Base-by-base conservation (phyloP, 2,113 vertebrate species). In the Sialia sialis region DNA sequence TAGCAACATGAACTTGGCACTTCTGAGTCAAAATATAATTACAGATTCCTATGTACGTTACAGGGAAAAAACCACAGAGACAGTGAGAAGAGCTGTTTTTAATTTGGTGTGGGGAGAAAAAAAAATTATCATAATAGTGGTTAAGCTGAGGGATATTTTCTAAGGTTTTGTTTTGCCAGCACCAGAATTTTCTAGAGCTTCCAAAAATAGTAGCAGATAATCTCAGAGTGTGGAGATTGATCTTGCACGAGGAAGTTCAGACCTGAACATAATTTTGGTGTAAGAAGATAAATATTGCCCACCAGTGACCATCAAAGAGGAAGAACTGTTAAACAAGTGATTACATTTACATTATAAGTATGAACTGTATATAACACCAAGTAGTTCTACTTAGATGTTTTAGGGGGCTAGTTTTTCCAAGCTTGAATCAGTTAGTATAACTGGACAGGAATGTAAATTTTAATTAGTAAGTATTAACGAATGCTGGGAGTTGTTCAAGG, bases 401-500 rank as follows among this genome's bases (percentile, higher is more conserved):
- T 77, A 43, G 27, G 81, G 12, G 34, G 8, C 1, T 18, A 63
- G 9, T 63, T 84, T 77, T 77, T 70, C 30, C 27, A 77, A 67
- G 36, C 36, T 78, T 84, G 64, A 84, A 77, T 88, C 83, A 5
- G 19, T n/a, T 82, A 75, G 22, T 62, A 56, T 41, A 90, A 48
- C 54, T 51, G 26, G 86, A 54, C 34, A 74, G 32, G n/a, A 89
- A 80, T 70, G 46, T 59, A 81, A 77, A 86, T 84, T 90, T 94
- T 95, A 92, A 84, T 81, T 90, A 90, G 56, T 43, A 89, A 72
- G 16, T 81, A 81, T 64, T 84, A 81, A 89, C 64, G 82, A 87
- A 90, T 63, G 62, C 59, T 86, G 55, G 72, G 85, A 94, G 79
- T 90, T 90, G 46, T 92, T 95, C 89, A 94, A 92, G 73, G 73